Evolutionary conservation across 1,140 invertebrate genomes (phyloP).

Genomic region (Vanessa atalanta): DNA sequence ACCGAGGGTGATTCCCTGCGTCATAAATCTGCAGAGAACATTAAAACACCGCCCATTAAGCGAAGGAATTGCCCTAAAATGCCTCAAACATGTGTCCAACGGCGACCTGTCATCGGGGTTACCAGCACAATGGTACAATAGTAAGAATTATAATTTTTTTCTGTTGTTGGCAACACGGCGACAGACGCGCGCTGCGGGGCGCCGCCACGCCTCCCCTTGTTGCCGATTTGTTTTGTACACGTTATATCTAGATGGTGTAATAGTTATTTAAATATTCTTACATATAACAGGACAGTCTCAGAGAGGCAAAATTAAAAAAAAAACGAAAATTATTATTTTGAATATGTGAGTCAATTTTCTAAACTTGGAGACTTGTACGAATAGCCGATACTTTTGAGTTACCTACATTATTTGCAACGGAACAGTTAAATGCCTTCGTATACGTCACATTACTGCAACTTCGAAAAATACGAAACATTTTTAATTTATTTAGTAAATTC

Average conservation of each 20-base stretch:
- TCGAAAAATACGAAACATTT: too few relatives aligned
- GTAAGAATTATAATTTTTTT: conserved; percentile 73
- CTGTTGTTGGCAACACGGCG: conserved; percentile 69
- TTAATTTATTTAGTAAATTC: too few relatives aligned
- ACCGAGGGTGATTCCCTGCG: conserved; percentile 50
- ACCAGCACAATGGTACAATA: conserved; percentile 69
- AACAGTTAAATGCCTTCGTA: too few relatives aligned
- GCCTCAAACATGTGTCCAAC: conserved; percentile 76
- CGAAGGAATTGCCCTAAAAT: conserved; percentile 75
- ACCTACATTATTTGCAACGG: too few relatives aligned
- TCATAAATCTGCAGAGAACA: conserved; percentile 70
- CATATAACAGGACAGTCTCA: neutral
- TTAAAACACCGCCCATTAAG: conserved; percentile 75
- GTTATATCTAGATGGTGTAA: conserved; percentile 56
- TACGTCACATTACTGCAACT: too few relatives aligned
- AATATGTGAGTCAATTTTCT: too few relatives aligned
- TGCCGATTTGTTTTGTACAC: conserved; percentile 73
- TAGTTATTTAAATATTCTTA: neutral
- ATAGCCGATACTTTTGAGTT: too few relatives aligned
- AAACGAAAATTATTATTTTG: neutral
- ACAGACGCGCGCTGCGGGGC: conserved; percentile 73
- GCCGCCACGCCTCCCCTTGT: conserved; percentile 68
- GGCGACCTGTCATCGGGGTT: conserved; percentile 77
- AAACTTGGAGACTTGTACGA: too few relatives aligned
- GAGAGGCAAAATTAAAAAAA: neutral